Percentiles rank a stretch among this genome's conserved stretches.
phyloP scores from a whole-genome alignment of 1,140 invertebrate species.

The Bombus balteatus region DNA sequence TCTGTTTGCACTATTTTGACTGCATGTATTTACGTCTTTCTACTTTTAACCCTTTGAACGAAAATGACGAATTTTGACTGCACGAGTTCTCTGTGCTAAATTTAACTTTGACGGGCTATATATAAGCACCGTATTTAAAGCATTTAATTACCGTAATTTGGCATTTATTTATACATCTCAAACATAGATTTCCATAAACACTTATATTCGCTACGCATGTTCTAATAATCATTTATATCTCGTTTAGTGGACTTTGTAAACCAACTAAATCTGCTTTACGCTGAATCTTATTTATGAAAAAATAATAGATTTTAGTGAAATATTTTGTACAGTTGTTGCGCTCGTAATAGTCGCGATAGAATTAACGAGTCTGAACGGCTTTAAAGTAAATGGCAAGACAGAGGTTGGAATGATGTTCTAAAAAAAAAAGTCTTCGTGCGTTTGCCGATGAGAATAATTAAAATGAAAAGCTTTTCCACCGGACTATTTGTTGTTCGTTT shows the following conservation, averaged over 20 bases:
- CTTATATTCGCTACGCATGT: background rate
- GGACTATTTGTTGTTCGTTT: background rate
- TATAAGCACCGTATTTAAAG: too few relatives aligned
- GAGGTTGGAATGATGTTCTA: background rate
- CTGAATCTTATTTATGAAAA: background rate
- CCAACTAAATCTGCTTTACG: background rate
- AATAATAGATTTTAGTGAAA: background rate
- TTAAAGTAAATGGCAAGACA: background rate
- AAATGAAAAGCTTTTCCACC: background rate
- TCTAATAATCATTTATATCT: background rate
- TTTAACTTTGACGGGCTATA: background rate
- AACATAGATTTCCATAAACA: background rate
- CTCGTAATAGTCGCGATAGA: too few relatives aligned
- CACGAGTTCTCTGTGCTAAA: background rate
- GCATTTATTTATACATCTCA: background rate
- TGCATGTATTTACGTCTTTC: too few relatives aligned
- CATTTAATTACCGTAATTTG: background rate
- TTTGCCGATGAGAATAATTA: background rate
- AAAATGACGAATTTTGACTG: background rate
- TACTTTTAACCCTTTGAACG: background rate
- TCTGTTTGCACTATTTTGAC: fast-evolving
- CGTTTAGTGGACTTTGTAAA: background rate
- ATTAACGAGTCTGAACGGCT: background rate
- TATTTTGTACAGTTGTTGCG: too few relatives aligned
- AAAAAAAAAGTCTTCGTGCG: background rate